phyloP scores from a whole-genome alignment of 2,113 vertebrate species.

The Indicator indicator region DNA sequence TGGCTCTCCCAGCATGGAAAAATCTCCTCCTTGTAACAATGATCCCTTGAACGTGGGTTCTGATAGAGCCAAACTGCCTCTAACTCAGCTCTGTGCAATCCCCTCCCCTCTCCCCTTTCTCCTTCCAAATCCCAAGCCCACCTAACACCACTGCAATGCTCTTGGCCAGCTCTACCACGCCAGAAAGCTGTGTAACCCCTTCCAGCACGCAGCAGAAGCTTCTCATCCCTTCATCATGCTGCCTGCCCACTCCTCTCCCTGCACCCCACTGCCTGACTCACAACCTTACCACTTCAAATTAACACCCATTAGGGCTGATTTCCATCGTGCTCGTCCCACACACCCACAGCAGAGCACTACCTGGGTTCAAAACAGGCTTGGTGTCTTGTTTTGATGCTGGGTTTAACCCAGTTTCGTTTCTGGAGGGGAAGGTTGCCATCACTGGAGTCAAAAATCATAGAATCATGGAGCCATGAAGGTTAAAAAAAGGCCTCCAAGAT shows the following conservation, averaged over 20 bases:
- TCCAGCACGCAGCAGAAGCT: background rate
- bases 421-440: background rate
- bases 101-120: background rate
- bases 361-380: constrained; percentile 2
- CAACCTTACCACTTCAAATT: constrained; percentile 9
- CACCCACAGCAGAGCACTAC: background rate
- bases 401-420: background rate
- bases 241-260: background rate
- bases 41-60: background rate
- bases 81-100: background rate
- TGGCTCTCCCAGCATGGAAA: constrained; percentile 55
- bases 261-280: constrained; percentile 28
- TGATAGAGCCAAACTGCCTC: background rate
- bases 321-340: background rate
- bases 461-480: too few relatives aligned
- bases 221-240: background rate
- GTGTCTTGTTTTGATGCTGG: background rate
- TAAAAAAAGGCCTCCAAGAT: too few relatives aligned
- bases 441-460: rapidly evolving
- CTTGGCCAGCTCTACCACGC: background rate
- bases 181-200: background rate
- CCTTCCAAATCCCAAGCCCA: background rate
- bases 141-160: background rate
- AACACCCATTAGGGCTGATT: constrained; percentile 39
- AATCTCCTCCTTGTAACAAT: constrained; percentile 20